Evolutionary conservation across 2,888 invertebrate species (phyloP).

Genomic region (Morinoia aosen): DNA sequence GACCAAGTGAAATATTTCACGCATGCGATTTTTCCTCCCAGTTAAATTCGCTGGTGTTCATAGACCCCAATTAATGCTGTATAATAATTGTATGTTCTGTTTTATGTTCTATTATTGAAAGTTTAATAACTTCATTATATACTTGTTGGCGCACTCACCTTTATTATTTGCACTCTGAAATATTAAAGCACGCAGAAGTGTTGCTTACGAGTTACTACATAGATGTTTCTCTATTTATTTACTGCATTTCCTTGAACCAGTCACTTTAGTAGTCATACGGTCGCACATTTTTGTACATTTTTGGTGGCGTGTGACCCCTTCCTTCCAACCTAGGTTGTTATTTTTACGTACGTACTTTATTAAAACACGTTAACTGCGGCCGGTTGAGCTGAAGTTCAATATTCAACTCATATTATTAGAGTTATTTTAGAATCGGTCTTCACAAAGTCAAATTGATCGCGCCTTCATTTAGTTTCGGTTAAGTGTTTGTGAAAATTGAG

Average conservation of each 20-base stretch:
- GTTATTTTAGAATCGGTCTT: too few species aligned
- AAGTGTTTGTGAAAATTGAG: too few species aligned
- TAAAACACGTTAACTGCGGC: too few species aligned
- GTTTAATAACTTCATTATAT: not conserved
- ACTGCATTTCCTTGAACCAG: not conserved
- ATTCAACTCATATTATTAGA: too few species aligned
- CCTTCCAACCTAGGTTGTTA: not conserved
- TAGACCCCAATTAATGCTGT: not conserved
- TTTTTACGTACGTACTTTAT: not conserved
- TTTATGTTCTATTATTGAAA: slow-evolving; percentile 19
- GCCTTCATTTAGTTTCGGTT: too few species aligned
- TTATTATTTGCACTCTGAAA: not conserved
- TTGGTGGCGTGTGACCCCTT: not conserved
- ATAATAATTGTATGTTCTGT: slow-evolving; percentile 13
- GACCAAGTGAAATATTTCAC: not conserved
- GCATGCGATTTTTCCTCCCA: not conserved
- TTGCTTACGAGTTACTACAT: not conserved
- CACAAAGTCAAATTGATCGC: too few species aligned
- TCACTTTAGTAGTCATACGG: not conserved
- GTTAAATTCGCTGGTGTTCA: not conserved
- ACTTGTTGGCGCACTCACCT: not conserved
- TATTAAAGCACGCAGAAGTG: not conserved
- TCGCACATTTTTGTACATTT: not conserved
- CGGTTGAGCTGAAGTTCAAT: too few species aligned
- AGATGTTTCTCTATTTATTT: not conserved